Percentiles rank a stretch among this genome's conserved stretches.
phyloP scores from a whole-genome alignment of 2,113 vertebrate genomes.

The Oceanites oceanicus region DNA sequence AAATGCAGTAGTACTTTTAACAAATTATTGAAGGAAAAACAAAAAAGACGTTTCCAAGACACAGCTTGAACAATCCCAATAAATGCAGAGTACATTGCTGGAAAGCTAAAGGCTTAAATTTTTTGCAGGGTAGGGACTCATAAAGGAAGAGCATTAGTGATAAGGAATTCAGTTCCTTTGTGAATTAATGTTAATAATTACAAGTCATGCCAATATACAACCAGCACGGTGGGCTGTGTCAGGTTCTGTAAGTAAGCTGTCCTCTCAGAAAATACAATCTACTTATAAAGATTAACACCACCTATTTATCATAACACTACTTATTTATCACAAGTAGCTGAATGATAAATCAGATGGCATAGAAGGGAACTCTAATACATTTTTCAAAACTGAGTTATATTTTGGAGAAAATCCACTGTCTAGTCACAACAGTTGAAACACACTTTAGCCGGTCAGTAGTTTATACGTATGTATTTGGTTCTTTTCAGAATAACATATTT shows the following conservation, averaged over 20 bases:
- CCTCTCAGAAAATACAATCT: neutral
- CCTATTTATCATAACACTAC: neutral
- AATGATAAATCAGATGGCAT: neutral
- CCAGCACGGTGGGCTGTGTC: neutral
- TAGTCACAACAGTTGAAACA: neutral
- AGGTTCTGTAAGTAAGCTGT: neutral
- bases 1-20: neutral
- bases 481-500: neutral
- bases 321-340: neutral
- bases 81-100: neutral
- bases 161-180: conserved; percentile 30
- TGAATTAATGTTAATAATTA: neutral
- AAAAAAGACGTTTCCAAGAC: neutral
- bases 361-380: neutral
- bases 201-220: neutral
- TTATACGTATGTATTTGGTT: neutral
- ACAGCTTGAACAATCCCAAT: neutral
- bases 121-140: conserved; percentile 1
- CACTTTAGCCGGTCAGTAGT: neutral
- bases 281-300: neutral
- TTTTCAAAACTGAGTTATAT: neutral
- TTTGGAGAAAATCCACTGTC: conserved; percentile 15
- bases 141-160: conserved; percentile 21
- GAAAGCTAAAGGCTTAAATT: conserved; percentile 9
- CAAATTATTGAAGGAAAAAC: neutral